These are phyloP conservation scores for Manis crassicaudata DNA, from an alignment of 2,797 vertebrate species.

Conservation along the genomic window DNA sequence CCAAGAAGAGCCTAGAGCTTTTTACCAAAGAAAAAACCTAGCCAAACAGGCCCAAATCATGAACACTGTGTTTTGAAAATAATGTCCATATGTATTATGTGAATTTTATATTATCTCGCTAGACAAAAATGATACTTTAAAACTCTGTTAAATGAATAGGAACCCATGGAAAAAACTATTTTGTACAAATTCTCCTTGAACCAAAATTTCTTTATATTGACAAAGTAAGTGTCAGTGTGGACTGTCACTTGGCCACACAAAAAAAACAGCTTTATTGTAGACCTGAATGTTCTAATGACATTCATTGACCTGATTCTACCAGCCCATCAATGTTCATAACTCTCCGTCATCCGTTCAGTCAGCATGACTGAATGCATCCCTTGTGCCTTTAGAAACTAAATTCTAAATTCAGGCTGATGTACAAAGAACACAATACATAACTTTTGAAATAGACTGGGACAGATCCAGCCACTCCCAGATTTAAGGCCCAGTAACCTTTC, in stretches of 20 bases:
- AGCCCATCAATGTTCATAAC: background rate
- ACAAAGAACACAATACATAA: background rate
- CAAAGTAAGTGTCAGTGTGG: background rate
- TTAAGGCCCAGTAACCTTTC: background rate
- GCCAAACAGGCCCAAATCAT: background rate
- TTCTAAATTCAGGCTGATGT: background rate
- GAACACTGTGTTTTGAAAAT: constrained; percentile 22
- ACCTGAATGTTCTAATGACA: background rate
- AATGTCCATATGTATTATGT: background rate
- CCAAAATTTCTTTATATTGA: background rate
- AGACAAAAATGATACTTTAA: background rate
- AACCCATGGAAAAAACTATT: background rate
- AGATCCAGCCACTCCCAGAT: background rate
- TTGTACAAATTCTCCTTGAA: background rate
- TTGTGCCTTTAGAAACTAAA: background rate
- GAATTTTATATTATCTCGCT: background rate
- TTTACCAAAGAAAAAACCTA: background rate
- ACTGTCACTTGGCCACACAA: background rate
- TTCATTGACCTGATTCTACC: background rate
- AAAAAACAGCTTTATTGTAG: background rate
- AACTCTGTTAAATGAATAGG: background rate
- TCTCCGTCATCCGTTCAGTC: background rate
- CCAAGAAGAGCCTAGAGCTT: background rate
- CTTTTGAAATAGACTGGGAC: background rate
- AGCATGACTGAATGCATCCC: background rate